Conservation (phyloP, 2,888 invertebrate species). For the Tipula lateralis region DNA sequence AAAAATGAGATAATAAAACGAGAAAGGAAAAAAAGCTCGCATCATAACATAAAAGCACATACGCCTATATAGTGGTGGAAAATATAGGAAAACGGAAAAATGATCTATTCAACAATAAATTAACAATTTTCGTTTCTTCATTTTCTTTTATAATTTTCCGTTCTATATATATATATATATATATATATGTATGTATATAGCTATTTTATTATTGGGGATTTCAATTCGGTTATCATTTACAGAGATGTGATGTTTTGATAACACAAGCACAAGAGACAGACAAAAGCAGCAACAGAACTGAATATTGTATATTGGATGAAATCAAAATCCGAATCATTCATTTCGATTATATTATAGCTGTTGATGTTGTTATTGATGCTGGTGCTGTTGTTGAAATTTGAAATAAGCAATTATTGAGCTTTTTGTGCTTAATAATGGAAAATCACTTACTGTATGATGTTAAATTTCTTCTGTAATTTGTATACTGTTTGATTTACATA, state of each 20-base stretch:
- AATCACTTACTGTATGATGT: no score
- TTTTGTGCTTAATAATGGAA: neutral
- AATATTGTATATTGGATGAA: neutral
- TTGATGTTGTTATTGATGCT: neutral
- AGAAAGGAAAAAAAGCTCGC: neutral
- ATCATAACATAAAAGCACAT: neutral
- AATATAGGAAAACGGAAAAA: neutral
- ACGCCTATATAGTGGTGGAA: neutral
- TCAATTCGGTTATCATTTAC: constrained; percentile 11
- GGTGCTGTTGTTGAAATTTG: neutral
- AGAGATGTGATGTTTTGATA: constrained; percentile 7
- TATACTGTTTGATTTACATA: neutral
- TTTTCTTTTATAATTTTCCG: neutral
- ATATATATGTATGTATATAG: neutral
- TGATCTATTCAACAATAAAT: constrained; percentile 24
- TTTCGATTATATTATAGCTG: neutral
- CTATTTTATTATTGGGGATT: neutral
- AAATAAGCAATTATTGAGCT: neutral
- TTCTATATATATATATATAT: neutral
- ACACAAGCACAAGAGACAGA: neutral
- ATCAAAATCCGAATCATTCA: neutral
- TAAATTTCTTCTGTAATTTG: no score
- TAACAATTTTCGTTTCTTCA: constrained; percentile 19
- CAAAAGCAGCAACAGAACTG: neutral
- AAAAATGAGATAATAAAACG: neutral